Evolutionary conservation across 1,140 invertebrate genomes (phyloP).

Genomic region (Potamilus streckersoni): DNA sequence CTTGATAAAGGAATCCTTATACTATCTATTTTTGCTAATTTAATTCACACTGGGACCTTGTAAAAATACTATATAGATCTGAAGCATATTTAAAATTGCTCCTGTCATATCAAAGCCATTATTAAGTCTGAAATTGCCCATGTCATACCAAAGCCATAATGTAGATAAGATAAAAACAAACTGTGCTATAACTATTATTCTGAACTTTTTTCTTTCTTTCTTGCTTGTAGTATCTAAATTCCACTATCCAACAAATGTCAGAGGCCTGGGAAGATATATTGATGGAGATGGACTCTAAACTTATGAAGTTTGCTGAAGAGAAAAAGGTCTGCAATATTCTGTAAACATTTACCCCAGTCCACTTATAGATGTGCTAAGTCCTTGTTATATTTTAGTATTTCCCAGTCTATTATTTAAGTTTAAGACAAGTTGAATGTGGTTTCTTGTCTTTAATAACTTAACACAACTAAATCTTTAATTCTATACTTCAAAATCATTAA

Average conservation of each 20-base stretch:
- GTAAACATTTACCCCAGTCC: background rate
- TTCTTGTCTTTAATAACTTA: background rate
- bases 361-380: background rate
- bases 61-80: too few relatives aligned
- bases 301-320: constrained; percentile 86
- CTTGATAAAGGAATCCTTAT: too few relatives aligned
- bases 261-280: constrained; percentile 96
- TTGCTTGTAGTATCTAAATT: constrained; percentile 65
- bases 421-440: background rate
- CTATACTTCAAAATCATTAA: too few relatives aligned
- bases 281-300: constrained; percentile 93
- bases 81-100: too few relatives aligned
- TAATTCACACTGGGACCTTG: too few relatives aligned
- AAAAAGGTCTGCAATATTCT: constrained; percentile 60
- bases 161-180: too few relatives aligned
- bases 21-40: too few relatives aligned
- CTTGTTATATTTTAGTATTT: background rate
- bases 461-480: background rate
- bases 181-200: too few relatives aligned
- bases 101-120: too few relatives aligned
- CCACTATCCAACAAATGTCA: constrained; percentile 77
- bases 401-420: background rate
- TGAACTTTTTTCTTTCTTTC: background rate
- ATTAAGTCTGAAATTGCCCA: too few relatives aligned
- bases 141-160: too few relatives aligned